Percentiles rank a stretch among this genome's conserved stretches.
Conservation (phyloP, 2,888 invertebrate genomes). For the Apamea sordens region DNA sequence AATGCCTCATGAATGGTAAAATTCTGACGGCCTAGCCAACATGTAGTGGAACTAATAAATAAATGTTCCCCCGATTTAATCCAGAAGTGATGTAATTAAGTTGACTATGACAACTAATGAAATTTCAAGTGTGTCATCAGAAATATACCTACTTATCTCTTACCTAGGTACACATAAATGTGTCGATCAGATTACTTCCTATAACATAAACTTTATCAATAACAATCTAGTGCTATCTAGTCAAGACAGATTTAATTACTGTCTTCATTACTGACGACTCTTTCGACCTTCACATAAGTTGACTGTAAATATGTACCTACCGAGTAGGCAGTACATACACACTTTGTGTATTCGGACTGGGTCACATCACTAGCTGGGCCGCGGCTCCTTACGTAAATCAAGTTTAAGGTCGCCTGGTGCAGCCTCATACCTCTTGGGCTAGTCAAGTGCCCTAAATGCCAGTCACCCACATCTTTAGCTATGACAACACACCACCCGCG, state of each 20-base stretch:
- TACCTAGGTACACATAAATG: neutral
- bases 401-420: constrained; percentile 84
- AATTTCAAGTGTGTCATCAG: constrained; percentile 12
- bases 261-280: constrained; percentile 59
- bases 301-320: constrained; percentile 27
- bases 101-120: constrained; percentile 6
- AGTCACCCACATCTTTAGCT: constrained; percentile 53
- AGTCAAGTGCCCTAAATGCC: constrained; percentile 66
- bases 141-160: neutral
- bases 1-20: neutral
- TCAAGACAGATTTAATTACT: constrained; percentile 52
- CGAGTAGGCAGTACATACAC: constrained; percentile 5
- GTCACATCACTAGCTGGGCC: constrained; percentile 61
- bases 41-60: neutral
- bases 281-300: constrained; percentile 51
- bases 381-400: constrained; percentile 79
- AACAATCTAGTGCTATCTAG: constrained; percentile 50
- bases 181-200: constrained; percentile 47
- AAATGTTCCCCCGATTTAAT: neutral
- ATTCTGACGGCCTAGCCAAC: neutral
- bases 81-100: neutral
- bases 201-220: constrained; percentile 46
- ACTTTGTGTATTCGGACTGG: constrained; percentile 40
- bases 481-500: constrained; percentile 58
- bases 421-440: constrained; percentile 62